Percentiles rank a stretch among this genome's conserved stretches.
Evolutionary conservation across 2,888 invertebrate genomes (phyloP).

Genomic region (Portevinia maculata): DNA sequence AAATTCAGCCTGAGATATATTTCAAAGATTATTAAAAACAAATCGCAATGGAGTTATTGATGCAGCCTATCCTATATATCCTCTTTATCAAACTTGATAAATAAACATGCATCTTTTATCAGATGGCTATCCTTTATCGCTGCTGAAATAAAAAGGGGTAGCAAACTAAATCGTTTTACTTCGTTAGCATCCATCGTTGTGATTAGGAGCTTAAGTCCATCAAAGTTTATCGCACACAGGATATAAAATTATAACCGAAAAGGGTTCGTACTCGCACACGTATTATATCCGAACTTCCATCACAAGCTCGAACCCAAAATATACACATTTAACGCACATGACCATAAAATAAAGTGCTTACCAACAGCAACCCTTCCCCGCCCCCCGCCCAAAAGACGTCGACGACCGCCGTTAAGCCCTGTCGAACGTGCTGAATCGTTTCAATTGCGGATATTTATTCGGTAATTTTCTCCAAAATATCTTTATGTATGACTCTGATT

Average conservation of each 20-base stretch:
- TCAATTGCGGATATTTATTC: conserved; percentile 73
- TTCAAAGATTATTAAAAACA: conserved; percentile 42
- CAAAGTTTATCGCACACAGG: conserved; percentile 57
- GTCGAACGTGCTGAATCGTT: conserved; percentile 73
- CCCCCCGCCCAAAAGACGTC: neutral
- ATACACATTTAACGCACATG: conserved; percentile 67
- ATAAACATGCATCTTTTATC: conserved; percentile 45
- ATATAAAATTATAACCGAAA: conserved; percentile 53
- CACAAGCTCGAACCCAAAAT: conserved; percentile 43
- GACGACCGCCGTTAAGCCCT: conserved; percentile 64
- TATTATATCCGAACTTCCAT: conserved; percentile 31
- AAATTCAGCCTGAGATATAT: conserved; percentile 9
- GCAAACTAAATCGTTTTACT: conserved; percentile 14
- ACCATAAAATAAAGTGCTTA: conserved; percentile 71
- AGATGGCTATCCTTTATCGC: conserved; percentile 12
- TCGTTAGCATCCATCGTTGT: conserved; percentile 43
- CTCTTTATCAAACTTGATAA: conserved; percentile 41
- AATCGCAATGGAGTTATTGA: conserved; percentile 48
- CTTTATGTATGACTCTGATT: conserved; percentile 63
- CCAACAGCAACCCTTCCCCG: conserved; percentile 15
- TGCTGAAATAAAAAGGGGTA: neutral
- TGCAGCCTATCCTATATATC: conserved; percentile 11
- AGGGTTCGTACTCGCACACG: conserved; percentile 52
- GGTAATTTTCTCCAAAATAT: conserved; percentile 64
- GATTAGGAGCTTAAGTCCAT: conserved; percentile 64